Evolutionary conservation across 1,140 invertebrate species (phyloP).

Genomic region (Sinella curviseta): DNA sequence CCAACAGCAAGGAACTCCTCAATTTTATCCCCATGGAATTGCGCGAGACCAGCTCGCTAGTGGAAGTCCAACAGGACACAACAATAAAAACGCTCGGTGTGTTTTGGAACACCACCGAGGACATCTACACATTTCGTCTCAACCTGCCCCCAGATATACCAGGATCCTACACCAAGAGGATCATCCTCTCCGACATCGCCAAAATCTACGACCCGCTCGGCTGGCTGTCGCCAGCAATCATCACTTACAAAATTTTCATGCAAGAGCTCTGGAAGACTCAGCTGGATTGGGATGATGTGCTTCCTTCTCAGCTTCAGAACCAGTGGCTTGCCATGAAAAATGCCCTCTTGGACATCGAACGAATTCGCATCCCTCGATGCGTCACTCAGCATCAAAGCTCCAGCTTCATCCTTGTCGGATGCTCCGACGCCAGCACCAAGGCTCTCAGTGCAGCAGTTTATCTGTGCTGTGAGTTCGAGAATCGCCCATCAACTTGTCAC

Average conservation of each 20-base stretch:
- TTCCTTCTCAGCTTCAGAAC: slow-evolving; percentile 43
- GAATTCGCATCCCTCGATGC: slow-evolving; percentile 19
- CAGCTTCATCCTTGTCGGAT: neutral
- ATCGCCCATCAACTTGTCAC: neutral
- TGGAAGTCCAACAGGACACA: slow-evolving; percentile 35
- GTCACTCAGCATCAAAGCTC: slow-evolving; percentile 1
- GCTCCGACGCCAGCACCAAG: neutral
- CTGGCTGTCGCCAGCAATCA: slow-evolving; percentile 36
- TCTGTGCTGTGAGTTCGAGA: neutral
- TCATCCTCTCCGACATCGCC: slow-evolving; percentile 39
- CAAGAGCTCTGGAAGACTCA: slow-evolving; percentile 44
- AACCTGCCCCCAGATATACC: neutral
- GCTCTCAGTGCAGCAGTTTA: neutral
- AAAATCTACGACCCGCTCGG: slow-evolving; percentile 46
- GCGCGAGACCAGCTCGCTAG: slow-evolving; percentile 4
- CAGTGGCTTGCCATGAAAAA: slow-evolving; percentile 33
- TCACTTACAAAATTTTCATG: slow-evolving; percentile 43
- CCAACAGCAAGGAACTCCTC: slow-evolving; percentile 44
- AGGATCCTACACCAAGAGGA: slow-evolving; percentile 31
- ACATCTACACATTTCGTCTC: slow-evolving; percentile 38
- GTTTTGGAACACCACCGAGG: slow-evolving; percentile 50
- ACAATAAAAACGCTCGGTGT: slow-evolving; percentile 51
- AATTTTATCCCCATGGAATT: slow-evolving; percentile 21
- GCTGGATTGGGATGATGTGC: slow-evolving; percentile 37
- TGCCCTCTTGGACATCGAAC: neutral